Evolutionary conservation across 2,888 invertebrate species (phyloP), one percentile per base, ranked within the genome.

Genomic region (Atethmia centrago): DNA sequence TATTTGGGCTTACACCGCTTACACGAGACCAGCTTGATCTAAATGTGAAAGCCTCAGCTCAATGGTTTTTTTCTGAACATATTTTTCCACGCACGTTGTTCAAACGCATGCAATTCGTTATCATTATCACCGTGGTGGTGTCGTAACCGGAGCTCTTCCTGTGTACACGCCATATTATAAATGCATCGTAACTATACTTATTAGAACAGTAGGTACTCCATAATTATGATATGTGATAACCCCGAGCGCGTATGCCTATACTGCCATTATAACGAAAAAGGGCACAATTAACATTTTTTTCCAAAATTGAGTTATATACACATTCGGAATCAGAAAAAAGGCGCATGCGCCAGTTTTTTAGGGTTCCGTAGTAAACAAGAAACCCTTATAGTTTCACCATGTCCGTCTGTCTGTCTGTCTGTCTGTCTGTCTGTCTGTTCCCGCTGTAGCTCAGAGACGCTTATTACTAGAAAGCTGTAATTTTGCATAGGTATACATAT

Each of bases 71-170:
- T 40, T 51, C 4, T 51, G 4, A n/a, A 10, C 28, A 25, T 16
- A 47, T 49, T 47, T 47, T 56, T 65, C 25, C 16, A 16, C 53
- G 64, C 51, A 72, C 47, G 25, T 42, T 53, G 49, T 81, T 64
- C 28, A 67, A 67, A 42, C 65, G 21, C 36, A 71, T 59, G 51
- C 55, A 58, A 36, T 80, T 56, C 75, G 67, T 67, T 83, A 79
- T 71, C 77, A 74, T 70, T 74, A 83, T 81, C 74, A 75, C 55
- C 61, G 75, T 68, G 69, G 58, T 71, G 64, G 77, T 86, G 76
- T 84, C 71, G 86, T 81, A 86, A 86, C 72, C 64, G 64, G 83
- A 88, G 80, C 79, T 77, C 85, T 88, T 88, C 88, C 88, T 86
- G 86, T 84, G 78, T 76, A 64, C 84, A 63, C 42, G 56, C 51